Percentiles rank a stretch among this genome's conserved stretches.
Evolutionary conservation across 2,113 vertebrate genomes (phyloP).

Genomic region (Thamnaconus septentrionalis): DNA sequence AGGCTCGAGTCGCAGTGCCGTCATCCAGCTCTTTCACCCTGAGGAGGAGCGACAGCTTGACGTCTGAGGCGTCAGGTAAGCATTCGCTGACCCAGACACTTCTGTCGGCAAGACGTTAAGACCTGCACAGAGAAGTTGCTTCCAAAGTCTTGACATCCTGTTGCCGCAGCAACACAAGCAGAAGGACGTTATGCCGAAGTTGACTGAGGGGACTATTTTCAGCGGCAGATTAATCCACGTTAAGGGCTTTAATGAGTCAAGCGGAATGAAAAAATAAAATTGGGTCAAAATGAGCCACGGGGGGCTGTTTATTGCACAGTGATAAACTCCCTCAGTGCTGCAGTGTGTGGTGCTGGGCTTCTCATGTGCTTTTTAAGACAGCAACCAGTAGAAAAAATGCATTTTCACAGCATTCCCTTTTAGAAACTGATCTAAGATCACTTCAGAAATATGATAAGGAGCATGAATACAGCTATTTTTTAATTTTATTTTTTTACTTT

Average conservation of each 20-base stretch:
- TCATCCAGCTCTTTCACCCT: constrained; percentile 77
- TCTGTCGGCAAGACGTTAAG: not conserved
- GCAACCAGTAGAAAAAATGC: too few relatives aligned
- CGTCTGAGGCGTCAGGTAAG: constrained; percentile 89
- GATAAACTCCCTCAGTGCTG: not conserved
- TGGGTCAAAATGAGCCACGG: not conserved
- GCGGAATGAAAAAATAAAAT: too few relatives aligned
- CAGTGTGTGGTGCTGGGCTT: not conserved
- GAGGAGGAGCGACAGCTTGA: constrained; percentile 80
- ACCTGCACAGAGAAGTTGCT: too few relatives aligned
- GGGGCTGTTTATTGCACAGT: not conserved
- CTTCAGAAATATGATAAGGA: too few relatives aligned
- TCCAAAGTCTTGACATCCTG: too few relatives aligned
- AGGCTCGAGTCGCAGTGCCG: constrained; percentile 71
- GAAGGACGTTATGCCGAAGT: not conserved
- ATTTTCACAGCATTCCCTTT: too few relatives aligned
- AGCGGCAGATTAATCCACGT: not conserved
- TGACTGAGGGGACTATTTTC: not conserved
- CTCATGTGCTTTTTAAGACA: not conserved
- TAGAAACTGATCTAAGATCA: too few relatives aligned
- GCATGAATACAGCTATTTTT: too few relatives aligned
- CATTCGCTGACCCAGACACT: constrained; percentile 23
- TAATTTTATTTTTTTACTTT: not conserved
- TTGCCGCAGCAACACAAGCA: not conserved
- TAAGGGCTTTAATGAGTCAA: too few relatives aligned